phyloP scores from a whole-genome alignment of 1,140 invertebrate species.

The Macrobrachium nipponense region DNA sequence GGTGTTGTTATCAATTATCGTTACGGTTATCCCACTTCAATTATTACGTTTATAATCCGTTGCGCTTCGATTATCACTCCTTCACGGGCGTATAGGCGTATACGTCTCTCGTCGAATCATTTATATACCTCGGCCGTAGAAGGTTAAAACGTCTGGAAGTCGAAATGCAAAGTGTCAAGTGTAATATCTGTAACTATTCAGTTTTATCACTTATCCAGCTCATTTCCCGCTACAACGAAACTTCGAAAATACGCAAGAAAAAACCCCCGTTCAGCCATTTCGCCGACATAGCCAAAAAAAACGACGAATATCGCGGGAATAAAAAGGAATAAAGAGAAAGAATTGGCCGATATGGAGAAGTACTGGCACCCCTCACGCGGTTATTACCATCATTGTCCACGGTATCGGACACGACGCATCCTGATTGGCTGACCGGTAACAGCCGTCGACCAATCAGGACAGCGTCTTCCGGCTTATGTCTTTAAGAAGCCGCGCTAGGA shows the following conservation, averaged over 20 bases:
- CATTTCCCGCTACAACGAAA: too few relatives aligned
- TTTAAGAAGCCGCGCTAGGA: constrained; percentile 36
- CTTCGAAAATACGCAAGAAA: neutral
- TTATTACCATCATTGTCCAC: constrained; percentile 59
- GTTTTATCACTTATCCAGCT: neutral
- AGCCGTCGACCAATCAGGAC: constrained; percentile 40
- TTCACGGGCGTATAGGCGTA: too few relatives aligned
- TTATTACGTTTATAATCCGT: too few relatives aligned
- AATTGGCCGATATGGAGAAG: constrained; percentile 27
- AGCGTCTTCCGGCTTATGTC: constrained; percentile 42
- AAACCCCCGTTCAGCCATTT: neutral
- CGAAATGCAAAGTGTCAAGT: too few relatives aligned
- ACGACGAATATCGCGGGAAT: too few relatives aligned
- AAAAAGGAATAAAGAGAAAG: neutral
- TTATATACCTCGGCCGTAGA: too few relatives aligned
- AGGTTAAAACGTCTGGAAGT: too few relatives aligned
- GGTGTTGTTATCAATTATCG: too few relatives aligned
- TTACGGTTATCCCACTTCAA: too few relatives aligned
- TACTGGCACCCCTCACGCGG: constrained; percentile 28
- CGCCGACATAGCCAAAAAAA: neutral
- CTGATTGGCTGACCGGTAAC: constrained; percentile 55
- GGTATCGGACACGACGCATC: constrained; percentile 49
- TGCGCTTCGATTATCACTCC: too few relatives aligned
- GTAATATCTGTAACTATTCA: too few relatives aligned
- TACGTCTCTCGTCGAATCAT: too few relatives aligned